These are phyloP conservation scores for Limnephilus lunatus DNA, from an alignment of 2,888 invertebrate genomes.

Conservation along the genomic window DNA sequence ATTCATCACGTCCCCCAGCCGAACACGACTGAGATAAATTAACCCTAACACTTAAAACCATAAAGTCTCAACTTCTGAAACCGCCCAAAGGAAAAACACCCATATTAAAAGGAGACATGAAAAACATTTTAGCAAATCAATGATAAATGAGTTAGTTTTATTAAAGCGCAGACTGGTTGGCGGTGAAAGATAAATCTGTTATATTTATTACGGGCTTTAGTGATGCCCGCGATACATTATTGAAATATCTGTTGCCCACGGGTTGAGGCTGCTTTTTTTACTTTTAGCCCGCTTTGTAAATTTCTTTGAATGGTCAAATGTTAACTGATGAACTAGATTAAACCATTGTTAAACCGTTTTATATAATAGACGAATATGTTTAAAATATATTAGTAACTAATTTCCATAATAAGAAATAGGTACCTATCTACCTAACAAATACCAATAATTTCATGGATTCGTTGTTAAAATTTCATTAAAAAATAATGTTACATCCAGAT, in stretches of 20 bases:
- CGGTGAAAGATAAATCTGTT: conserved; percentile 57
- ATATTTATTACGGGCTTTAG: conserved; percentile 55
- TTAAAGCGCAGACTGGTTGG: conserved; percentile 17
- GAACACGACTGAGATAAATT: conserved; percentile 55
- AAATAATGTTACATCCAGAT: no score
- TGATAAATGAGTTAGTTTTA: neutral
- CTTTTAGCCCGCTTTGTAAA: neutral
- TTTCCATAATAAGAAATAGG: no score
- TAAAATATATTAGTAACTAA: no score
- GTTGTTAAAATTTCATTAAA: no score
- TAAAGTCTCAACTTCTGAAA: neutral
- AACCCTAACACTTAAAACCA: neutral
- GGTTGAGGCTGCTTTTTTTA: neutral
- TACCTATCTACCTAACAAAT: no score
- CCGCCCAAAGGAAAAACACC: neutral
- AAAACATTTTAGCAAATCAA: neutral
- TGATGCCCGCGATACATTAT: conserved; percentile 48
- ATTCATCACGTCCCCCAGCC: conserved; percentile 56
- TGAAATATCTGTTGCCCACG: conserved; percentile 39
- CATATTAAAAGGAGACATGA: neutral
- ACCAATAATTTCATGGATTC: no score
- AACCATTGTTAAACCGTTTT: no score
- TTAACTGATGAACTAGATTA: neutral
- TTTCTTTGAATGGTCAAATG: neutral
- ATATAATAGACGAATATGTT: neutral